These are phyloP conservation scores for Cistogaster globosa DNA, from an alignment of 2,888 invertebrate genomes.

Conservation along the genomic window DNA sequence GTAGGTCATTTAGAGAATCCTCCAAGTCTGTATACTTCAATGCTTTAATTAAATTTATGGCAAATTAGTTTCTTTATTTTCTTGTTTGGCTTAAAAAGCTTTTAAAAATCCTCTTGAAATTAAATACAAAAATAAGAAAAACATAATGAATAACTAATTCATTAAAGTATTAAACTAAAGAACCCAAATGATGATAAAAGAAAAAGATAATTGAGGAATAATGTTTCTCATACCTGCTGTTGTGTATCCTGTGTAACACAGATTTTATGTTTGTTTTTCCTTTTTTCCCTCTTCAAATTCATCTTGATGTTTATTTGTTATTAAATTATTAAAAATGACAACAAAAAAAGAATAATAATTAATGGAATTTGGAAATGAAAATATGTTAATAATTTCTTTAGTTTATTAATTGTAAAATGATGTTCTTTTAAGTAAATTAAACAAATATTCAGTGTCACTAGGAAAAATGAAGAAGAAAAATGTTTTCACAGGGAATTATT, in stretches of 20 bases:
- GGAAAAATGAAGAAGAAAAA: background rate
- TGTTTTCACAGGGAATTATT: background rate
- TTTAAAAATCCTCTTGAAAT: background rate
- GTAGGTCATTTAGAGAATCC: no score
- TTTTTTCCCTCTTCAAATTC: background rate
- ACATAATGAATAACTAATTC: background rate
- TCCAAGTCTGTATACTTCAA: no score
- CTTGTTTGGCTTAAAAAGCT: background rate
- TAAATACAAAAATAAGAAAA: background rate
- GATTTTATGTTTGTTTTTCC: background rate
- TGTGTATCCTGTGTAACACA: background rate
- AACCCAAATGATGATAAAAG: background rate
- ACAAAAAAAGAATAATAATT: background rate
- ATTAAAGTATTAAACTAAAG: slow-evolving; percentile 15
- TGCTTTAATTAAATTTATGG: no score
- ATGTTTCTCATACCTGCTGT: background rate
- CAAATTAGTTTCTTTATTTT: background rate
- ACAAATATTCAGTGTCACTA: background rate
- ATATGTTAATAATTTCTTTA: background rate
- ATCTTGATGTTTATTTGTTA: no score
- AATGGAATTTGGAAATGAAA: background rate
- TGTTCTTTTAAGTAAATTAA: background rate
- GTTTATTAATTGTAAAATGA: background rate
- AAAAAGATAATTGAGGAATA: slow-evolving; percentile 10
- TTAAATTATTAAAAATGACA: no score